Conservation (phyloP, 2,797 vertebrate genomes). For the Lagodon rhomboides region DNA sequence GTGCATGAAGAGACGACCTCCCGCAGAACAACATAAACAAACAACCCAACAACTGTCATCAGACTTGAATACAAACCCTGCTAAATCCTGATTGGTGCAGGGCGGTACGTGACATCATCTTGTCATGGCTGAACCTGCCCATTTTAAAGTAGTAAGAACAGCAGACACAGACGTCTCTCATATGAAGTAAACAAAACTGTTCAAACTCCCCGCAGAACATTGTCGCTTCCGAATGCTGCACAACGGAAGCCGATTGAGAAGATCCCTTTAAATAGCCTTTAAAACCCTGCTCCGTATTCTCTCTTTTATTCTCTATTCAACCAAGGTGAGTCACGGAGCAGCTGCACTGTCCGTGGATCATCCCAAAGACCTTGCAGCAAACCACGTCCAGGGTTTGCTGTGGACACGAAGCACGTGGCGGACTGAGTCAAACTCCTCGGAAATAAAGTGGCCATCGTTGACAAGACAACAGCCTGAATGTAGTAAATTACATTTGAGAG, state of each 20-base stretch:
- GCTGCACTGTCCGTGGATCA: background rate
- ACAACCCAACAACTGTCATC: background rate
- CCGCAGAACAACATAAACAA: too few relatives aligned
- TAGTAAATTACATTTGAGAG: background rate
- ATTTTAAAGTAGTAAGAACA: background rate
- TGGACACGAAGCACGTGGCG: background rate
- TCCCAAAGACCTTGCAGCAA: slow-evolving; percentile 13
- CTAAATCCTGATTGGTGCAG: background rate
- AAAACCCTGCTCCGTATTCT: background rate
- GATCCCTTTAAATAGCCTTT: background rate
- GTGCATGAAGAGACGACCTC: too few relatives aligned
- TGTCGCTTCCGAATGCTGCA: background rate
- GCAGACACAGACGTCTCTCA: background rate
- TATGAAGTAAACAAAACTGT: background rate
- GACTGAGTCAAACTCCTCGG: background rate
- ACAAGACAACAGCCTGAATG: background rate
- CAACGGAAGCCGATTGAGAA: background rate
- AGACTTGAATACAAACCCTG: background rate
- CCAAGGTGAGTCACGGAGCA: slow-evolving; percentile 28
- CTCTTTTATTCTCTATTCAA: background rate
- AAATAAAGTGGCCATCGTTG: background rate
- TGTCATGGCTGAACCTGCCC: background rate
- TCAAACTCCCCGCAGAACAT: background rate
- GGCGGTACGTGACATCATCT: background rate
- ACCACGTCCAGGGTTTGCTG: background rate